Conservation (phyloP, 2,797 vertebrate genomes). For the Xenentodon cancila region DNA sequence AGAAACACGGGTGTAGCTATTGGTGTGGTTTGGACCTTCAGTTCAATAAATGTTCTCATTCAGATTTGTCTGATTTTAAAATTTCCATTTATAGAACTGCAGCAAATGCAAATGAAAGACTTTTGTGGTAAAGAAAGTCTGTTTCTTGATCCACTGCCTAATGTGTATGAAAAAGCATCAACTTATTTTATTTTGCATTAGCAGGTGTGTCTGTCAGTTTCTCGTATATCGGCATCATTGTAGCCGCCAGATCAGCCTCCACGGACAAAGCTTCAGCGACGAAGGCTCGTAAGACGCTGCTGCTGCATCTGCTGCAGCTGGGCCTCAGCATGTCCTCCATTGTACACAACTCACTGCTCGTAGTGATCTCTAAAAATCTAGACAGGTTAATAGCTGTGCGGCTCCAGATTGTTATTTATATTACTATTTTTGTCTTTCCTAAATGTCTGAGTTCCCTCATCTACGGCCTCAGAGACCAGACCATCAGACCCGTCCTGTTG, state of each 20-base stretch:
- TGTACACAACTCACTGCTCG: background rate
- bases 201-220: slow-evolving; percentile 9
- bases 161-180: background rate
- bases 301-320: slow-evolving; percentile 54
- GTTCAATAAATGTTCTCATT: slow-evolving; percentile 32
- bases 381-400: background rate
- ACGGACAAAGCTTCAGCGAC: no score
- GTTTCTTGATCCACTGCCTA: background rate
- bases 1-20: slow-evolving; percentile 51
- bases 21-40: slow-evolving; percentile 53
- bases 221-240: no score
- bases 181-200: slow-evolving; percentile 20
- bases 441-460: slow-evolving; percentile 51
- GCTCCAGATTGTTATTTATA: slow-evolving; percentile 16
- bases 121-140: slow-evolving; percentile 13
- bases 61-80: slow-evolving; percentile 24
- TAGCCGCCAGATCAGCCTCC: no score
- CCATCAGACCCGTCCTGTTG: slow-evolving; percentile 43
- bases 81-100: slow-evolving; percentile 15
- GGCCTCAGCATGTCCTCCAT: no score
- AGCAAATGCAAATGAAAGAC: slow-evolving; percentile 18
- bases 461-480: slow-evolving; percentile 4
- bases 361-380: background rate
- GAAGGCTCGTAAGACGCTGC: slow-evolving; percentile 51
- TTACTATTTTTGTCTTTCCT: slow-evolving; percentile 33